phyloP scores from a whole-genome alignment of 2,113 vertebrate species.

The Turdus rufiventris region DNA sequence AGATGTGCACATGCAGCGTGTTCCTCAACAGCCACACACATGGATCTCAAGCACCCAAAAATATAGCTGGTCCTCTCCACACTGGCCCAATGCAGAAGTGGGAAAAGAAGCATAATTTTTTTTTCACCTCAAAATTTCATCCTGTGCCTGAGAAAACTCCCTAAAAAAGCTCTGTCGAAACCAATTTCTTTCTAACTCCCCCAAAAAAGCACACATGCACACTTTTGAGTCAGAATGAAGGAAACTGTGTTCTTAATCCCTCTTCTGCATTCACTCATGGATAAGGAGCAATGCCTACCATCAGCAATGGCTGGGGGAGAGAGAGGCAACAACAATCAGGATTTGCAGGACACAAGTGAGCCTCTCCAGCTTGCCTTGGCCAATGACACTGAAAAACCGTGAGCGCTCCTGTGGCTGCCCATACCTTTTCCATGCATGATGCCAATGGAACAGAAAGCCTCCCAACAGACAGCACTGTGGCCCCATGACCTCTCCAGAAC shows the following conservation, averaged over 20 bases:
- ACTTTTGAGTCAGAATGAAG: conserved; percentile 33
- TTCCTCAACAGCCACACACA: conserved; percentile 30
- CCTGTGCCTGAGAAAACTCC: conserved; percentile 65
- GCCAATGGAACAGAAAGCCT: not conserved
- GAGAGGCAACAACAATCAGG: not conserved
- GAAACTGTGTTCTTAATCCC: not conserved
- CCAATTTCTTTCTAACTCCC: conserved; percentile 20
- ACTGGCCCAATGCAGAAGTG: not conserved
- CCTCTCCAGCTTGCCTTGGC: not conserved
- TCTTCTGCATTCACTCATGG: not conserved
- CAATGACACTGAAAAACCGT: accelerated
- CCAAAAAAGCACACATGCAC: conserved; percentile 44
- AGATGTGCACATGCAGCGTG: not conserved
- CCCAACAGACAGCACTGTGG: not conserved
- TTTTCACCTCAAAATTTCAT: conserved; percentile 56
- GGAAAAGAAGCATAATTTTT: not conserved
- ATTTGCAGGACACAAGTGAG: not conserved
- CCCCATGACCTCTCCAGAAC: not conserved
- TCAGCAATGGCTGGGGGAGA: not conserved
- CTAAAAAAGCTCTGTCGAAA: conserved; percentile 50
- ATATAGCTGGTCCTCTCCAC: conserved; percentile 36
- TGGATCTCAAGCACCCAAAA: conserved; percentile 24
- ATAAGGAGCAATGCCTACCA: not conserved
- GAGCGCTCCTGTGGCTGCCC: not conserved
- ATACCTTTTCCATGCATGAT: accelerated